A percentile compares a stretch with the other conserved stretches of the same genome.
phyloP scores from a whole-genome alignment of 2,888 invertebrate genomes.

The Apoderus coryli region DNA sequence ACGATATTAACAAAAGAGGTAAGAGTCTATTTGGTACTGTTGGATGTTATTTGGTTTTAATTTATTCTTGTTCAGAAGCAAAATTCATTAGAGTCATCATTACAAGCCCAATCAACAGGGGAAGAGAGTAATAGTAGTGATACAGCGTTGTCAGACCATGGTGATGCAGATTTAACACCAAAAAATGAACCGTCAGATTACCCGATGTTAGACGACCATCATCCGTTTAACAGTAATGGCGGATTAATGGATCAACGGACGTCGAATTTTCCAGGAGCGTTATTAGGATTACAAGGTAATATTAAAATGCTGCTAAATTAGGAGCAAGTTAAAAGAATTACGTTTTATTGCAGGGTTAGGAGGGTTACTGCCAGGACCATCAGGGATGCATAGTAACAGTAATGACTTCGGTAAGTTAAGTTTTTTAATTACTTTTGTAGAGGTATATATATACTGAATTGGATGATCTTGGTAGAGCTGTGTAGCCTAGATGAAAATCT shows the following conservation, averaged over 20 bases:
- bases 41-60: too few species aligned
- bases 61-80: neutral
- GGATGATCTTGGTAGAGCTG: too few species aligned
- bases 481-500: too few species aligned
- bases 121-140: slow-evolving; percentile 78
- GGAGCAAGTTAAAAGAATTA: too few species aligned
- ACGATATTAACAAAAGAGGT: slow-evolving; percentile 40
- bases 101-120: slow-evolving; percentile 56
- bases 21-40: too few species aligned
- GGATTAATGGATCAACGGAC: slow-evolving; percentile 49
- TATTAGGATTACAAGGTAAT: slow-evolving; percentile 67
- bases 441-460: too few species aligned
- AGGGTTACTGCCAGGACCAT: slow-evolving; percentile 76
- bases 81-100: slow-evolving; percentile 40
- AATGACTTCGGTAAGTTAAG: slow-evolving; percentile 60
- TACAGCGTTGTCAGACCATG: slow-evolving; percentile 58
- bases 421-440: too few species aligned
- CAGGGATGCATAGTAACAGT: slow-evolving; percentile 57
- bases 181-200: slow-evolving; percentile 64
- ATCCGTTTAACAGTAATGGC: slow-evolving; percentile 44
- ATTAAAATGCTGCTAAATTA: too few species aligned
- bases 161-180: slow-evolving; percentile 48
- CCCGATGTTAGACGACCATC: slow-evolving; percentile 46
- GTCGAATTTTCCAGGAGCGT: slow-evolving; percentile 63
- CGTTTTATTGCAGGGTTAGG: slow-evolving; percentile 37